Percentiles rank a stretch among this genome's conserved stretches.
These are phyloP conservation scores for Nomada ferruginata DNA, from an alignment of 2,888 invertebrate genomes.

Conservation along the genomic window DNA sequence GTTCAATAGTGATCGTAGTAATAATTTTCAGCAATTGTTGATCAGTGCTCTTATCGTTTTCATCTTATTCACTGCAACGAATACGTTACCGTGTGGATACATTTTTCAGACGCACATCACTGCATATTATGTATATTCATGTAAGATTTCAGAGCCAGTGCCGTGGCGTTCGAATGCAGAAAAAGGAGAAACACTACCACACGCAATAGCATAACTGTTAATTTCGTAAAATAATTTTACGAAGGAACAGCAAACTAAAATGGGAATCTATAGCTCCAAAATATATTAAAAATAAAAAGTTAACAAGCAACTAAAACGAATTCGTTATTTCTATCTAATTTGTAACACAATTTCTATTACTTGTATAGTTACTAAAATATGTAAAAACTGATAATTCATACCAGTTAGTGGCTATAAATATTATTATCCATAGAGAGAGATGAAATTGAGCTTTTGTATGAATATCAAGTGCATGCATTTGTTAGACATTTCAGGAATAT, in stretches of 20 bases:
- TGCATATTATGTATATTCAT: conserved; percentile 20
- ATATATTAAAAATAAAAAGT: conserved; percentile 25
- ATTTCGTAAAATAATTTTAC: conserved; percentile 36
- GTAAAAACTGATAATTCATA: conserved; percentile 26
- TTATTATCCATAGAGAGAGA: conserved; percentile 36
- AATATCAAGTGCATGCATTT: conserved; percentile 49
- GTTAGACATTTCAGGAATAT: conserved; percentile 27
- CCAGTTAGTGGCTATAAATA: conserved; percentile 33
- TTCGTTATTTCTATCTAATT: conserved; percentile 34
- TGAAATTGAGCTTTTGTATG: conserved; percentile 10
- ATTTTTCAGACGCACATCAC: conserved; percentile 68
- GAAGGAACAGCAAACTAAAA: conserved; percentile 34
- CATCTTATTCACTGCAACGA: conserved; percentile 42
- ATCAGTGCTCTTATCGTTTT: conserved; percentile 35
- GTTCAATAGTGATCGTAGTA: conserved; percentile 7
- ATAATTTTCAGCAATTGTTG: conserved; percentile 29
- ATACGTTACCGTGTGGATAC: conserved; percentile 78
- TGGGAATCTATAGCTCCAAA: conserved; percentile 37
- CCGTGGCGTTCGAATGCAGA: conserved; percentile 53
- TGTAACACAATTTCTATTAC: conserved; percentile 23
- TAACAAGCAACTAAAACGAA: conserved; percentile 51
- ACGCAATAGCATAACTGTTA: conserved; percentile 54
- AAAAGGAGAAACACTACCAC: conserved; percentile 53
- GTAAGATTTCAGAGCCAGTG: conserved; percentile 49
- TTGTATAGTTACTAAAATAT: conserved; percentile 23